Percentiles rank a stretch among this genome's conserved stretches.
Evolutionary conservation across 2,888 invertebrate species (phyloP).

Genomic region (Trissolcus japonicus): DNA sequence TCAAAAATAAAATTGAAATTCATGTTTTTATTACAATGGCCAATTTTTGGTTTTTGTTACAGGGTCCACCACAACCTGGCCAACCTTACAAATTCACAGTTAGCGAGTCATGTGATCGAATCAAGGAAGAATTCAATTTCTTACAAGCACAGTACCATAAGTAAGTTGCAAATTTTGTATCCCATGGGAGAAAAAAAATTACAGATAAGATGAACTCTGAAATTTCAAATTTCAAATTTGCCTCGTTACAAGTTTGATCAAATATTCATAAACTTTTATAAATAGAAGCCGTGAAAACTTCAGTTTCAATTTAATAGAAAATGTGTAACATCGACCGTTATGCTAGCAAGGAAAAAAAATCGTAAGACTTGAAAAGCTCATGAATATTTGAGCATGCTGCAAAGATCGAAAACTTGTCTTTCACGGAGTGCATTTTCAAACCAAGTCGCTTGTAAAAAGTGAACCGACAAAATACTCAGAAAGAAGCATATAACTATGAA

Average conservation of each 20-base stretch:
- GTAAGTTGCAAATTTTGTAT: conserved; percentile 76
- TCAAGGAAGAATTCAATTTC: conserved; percentile 97
- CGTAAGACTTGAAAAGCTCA: conserved; percentile 17
- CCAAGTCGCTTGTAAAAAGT: conserved; percentile 31
- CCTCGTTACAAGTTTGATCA: no score
- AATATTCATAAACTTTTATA: no score
- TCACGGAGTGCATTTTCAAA: conserved; percentile 31
- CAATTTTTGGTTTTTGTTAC: conserved; percentile 67
- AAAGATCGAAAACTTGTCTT: conserved; percentile 29
- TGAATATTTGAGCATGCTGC: conserved; percentile 19
- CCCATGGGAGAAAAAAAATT: background rate
- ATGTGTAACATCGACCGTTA: conserved; percentile 3
- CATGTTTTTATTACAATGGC: conserved; percentile 37
- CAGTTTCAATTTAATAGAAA: background rate
- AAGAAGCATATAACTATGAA: conserved; percentile 36
- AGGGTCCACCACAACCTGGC: conserved; percentile 92
- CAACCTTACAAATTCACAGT: conserved; percentile 96
- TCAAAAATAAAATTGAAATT: background rate
- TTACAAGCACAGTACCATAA: conserved; percentile 96
- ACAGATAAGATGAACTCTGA: background rate
- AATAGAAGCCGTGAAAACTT: background rate
- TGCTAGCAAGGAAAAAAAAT: background rate
- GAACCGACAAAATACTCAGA: conserved; percentile 43
- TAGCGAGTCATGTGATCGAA: conserved; percentile 94
- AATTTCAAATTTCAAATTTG: background rate